A percentile compares a stretch with the other conserved stretches of the same genome.
phyloP scores from a whole-genome alignment of 2,797 vertebrate genomes.

The Scyliorhinus canicula region DNA sequence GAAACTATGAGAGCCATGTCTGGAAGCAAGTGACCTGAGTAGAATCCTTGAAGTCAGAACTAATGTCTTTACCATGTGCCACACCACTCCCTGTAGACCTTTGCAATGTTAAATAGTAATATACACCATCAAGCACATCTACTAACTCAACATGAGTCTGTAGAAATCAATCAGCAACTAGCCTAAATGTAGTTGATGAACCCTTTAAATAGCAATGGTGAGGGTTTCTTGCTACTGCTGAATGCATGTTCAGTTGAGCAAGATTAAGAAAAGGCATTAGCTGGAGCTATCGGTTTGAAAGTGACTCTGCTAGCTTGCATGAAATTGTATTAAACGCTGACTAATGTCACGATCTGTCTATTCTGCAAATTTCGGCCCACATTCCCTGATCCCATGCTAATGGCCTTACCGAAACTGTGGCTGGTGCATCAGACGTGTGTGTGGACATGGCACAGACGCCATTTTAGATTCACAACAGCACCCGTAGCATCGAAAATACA shows the following conservation, averaged over 20 bases:
- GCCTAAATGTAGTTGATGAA: background rate
- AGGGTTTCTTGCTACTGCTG: background rate
- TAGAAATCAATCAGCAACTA: background rate
- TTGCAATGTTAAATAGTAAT: background rate
- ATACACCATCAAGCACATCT: background rate
- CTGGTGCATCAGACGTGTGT: background rate
- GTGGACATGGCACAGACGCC: no score
- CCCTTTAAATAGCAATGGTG: background rate
- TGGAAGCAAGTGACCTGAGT: background rate
- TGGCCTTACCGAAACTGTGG: background rate
- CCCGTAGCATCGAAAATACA: background rate
- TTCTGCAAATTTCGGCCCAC: background rate
- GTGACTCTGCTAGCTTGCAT: background rate
- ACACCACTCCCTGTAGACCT: background rate
- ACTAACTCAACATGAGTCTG: background rate
- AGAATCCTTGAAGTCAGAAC: background rate
- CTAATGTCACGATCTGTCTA: background rate
- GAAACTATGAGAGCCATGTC: background rate
- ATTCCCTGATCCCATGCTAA: background rate
- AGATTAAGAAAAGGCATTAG: background rate
- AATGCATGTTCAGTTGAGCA: background rate
- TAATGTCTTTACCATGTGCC: background rate
- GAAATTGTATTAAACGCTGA: background rate
- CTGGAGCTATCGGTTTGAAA: background rate
- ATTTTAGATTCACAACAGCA: background rate